These are phyloP conservation scores for Oreotrochilus melanogaster DNA, from an alignment of 2,113 vertebrate genomes.

Conservation along the genomic window DNA sequence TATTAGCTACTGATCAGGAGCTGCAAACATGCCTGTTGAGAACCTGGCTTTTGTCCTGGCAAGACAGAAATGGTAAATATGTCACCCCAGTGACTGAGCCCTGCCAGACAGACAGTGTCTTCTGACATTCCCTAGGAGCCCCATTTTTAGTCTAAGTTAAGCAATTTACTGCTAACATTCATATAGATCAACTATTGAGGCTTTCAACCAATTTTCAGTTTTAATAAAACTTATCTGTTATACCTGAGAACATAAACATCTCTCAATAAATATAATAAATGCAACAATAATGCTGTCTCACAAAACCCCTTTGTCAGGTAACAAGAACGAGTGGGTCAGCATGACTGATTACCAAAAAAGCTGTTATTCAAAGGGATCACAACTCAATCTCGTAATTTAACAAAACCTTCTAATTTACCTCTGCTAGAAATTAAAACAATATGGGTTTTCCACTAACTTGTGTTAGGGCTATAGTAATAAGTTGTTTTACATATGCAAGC, in stretches of 20 bases:
- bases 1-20: not conserved
- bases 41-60: not conserved
- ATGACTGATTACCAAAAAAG: conserved; percentile 41
- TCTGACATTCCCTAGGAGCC: not conserved
- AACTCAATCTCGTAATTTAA: not conserved
- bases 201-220: not conserved
- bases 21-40: not conserved
- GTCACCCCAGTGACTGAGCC: not conserved
- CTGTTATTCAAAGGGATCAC: not conserved
- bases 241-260: not conserved
- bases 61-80: not conserved
- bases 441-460: not conserved
- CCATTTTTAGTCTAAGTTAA: not conserved
- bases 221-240: not conserved
- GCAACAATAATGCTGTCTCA: not conserved
- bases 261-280: not conserved
- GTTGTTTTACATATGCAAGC: not conserved
- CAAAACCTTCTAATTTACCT: not conserved
- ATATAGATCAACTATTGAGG: not conserved
- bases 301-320: no score
- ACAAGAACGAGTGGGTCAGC: not conserved
- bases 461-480: not conserved
- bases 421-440: not conserved
- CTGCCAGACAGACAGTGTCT: not conserved
- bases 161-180: not conserved